Evolutionary conservation across 2,797 vertebrate species (phyloP), one percentile per base, ranked within the genome.

Genomic region (Rachycentron canadum): DNA sequence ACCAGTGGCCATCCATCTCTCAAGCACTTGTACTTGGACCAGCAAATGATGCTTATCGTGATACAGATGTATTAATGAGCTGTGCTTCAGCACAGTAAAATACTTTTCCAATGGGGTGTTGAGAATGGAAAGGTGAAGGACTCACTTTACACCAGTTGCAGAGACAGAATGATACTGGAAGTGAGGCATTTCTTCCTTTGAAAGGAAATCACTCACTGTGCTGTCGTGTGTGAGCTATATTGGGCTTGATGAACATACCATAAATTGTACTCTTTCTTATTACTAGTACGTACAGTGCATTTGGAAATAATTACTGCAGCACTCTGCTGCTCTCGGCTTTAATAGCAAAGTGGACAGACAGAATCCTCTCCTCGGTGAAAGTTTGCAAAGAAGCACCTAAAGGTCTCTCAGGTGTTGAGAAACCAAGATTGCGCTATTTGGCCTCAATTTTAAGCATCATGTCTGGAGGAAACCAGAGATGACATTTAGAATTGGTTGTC

Each of bases 121-220:
- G 78, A 84, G 72, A 84, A 83, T 67, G 66, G 59, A 85, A 71
- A 85, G 76, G 66, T 84, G 72, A 86, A 76, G 66, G 53, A 76
- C 53, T 72, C 49, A 63, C 62, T 69, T 56, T 47, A 50, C 41
- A 23, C 8, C 26, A 23, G 56, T 25, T 84, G 62, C 17, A 65
- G 17, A 64, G 36, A 43, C 1, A 8, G 32, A 78, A 64, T 56
- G 25, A 71, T 21, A 62, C 17, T 7, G 17, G n/a, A 70, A 61
- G 38, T 65, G 50, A 53, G 26, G n/a, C 21, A 21, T 71, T 81
- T 53, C 56, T 55, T 79, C 34, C 38, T 14, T 16, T 30, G 16
- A 23, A 30, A 70, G 21, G 71, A 40, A 62, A 53, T 14, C 58
- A 55, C 38, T 19, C 16, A 68, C 13, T 17, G 56, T 9, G 8